Conservation (phyloP, 2,797 vertebrate genomes). For the Amphiprion clarkii region DNA sequence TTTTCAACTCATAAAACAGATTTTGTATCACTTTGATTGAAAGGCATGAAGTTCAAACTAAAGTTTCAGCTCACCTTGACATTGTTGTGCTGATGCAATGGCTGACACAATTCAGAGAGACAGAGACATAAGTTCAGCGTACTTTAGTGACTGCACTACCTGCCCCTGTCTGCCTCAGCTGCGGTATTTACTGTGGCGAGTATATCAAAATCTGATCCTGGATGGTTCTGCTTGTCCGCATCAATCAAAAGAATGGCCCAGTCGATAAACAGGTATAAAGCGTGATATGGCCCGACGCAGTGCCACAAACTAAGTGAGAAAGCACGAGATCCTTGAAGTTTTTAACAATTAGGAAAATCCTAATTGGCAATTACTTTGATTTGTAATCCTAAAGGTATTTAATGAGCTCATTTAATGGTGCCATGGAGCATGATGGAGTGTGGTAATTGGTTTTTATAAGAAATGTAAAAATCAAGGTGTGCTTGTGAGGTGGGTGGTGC, state of each 20-base stretch:
- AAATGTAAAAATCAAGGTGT: conserved; percentile 75
- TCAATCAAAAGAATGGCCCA: conserved; percentile 57
- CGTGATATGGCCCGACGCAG: conserved; percentile 20
- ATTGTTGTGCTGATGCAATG: conserved; percentile 15
- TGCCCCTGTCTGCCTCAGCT: conserved; percentile 25
- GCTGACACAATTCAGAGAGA: conserved; percentile 35
- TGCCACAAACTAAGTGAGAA: conserved; percentile 52
- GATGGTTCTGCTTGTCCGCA: conserved; percentile 52
- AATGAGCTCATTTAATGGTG: conserved; percentile 85
- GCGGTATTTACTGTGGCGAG: conserved; percentile 40
- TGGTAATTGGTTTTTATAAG: conserved; percentile 82
- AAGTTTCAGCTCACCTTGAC: conserved; percentile 34
- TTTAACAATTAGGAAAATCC: conserved; percentile 86
- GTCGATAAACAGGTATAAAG: conserved; percentile 54
- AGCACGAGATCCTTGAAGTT: conserved; percentile 73
- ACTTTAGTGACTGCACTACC: conserved; percentile 29
- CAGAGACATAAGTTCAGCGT: conserved; percentile 25
- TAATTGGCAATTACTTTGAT: conserved; percentile 88
- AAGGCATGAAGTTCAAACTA: conserved; percentile 26
- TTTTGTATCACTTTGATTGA: conserved; percentile 3
- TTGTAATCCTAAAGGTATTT: conserved; percentile 85
- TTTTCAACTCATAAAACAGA: too few relatives aligned
- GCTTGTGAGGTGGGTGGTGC: conserved; percentile 56
- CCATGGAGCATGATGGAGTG: conserved; percentile 82
- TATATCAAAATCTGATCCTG: conserved; percentile 60